Conservation (phyloP, 2,113 vertebrate genomes). For the Boulengerochromis microlepis region DNA sequence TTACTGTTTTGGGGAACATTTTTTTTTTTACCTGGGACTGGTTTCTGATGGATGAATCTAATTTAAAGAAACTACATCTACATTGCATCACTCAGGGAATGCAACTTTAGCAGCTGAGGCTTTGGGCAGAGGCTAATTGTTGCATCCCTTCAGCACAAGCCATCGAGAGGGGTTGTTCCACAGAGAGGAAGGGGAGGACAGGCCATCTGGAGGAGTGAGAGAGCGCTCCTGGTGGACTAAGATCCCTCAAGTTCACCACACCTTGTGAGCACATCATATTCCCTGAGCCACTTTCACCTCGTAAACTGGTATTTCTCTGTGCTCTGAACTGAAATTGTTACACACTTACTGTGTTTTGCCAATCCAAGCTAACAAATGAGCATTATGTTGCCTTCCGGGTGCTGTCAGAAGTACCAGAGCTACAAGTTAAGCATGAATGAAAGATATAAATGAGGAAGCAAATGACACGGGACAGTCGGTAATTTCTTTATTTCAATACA, state of each 20-base stretch:
- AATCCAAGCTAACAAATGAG: slow-evolving; percentile 21
- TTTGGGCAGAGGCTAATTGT: slow-evolving; percentile 33
- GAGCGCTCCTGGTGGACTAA: slow-evolving; percentile 16
- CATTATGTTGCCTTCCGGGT: background rate
- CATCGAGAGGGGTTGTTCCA: background rate
- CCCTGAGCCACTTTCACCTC: slow-evolving; percentile 3
- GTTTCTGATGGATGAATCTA: background rate
- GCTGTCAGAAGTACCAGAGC: slow-evolving; percentile 6
- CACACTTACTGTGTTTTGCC: background rate
- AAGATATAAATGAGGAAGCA: slow-evolving; percentile 17
- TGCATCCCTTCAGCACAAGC: slow-evolving; percentile 4
- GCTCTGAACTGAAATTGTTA: background rate
- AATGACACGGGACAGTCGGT: background rate
- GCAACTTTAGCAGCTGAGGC: slow-evolving; percentile 15
- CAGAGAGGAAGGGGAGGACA: background rate
- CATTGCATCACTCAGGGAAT: background rate
- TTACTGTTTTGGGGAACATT: background rate
- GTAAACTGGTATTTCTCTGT: background rate
- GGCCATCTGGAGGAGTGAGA: slow-evolving; percentile 41
- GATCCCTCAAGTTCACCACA: slow-evolving; percentile 2
- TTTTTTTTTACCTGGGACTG: background rate
- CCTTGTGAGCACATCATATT: background rate
- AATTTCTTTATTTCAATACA: slow-evolving; percentile 9
- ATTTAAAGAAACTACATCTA: background rate
- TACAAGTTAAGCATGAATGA: slow-evolving; percentile 3